Evolutionary conservation across 1,140 invertebrate species (phyloP).

Genomic region (Lethocerus indicus): DNA sequence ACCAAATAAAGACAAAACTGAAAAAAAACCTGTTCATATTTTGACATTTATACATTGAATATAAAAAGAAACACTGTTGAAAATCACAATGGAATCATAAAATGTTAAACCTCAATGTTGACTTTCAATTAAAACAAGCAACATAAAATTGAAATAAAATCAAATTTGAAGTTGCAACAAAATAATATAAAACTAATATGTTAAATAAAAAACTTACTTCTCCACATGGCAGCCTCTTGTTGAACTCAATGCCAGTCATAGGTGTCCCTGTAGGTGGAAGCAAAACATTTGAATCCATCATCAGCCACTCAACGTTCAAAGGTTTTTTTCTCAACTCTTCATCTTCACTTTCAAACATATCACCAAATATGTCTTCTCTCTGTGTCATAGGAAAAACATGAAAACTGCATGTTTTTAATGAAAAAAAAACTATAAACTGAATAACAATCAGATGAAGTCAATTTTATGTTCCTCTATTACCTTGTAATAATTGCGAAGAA

Average conservation of each 20-base stretch:
- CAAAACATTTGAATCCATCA: conserved; percentile 92
- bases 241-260: conserved; percentile 89
- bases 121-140: neutral
- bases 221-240: conserved; percentile 85
- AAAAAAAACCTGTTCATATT: too few species aligned
- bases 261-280: conserved; percentile 93
- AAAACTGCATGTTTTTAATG: neutral
- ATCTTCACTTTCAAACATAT: conserved; percentile 97
- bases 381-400: conserved; percentile 20
- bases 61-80: neutral
- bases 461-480: conserved; percentile 22
- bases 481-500: conserved; percentile 87
- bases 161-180: neutral
- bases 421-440: conserved; percentile 7
- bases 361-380: conserved; percentile 95
- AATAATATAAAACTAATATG: neutral
- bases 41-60: too few species aligned
- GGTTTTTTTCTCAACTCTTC: conserved; percentile 76
- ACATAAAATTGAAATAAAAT: too few species aligned
- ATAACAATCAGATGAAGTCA: neutral
- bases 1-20: too few species aligned
- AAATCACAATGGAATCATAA: neutral
- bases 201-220: conserved; percentile 42
- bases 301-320: conserved; percentile 81
- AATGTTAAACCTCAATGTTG: neutral